Percentiles rank a stretch among this genome's conserved stretches.
phyloP scores from a whole-genome alignment of 2,888 invertebrate genomes.

The Andrena hattorfiana region DNA sequence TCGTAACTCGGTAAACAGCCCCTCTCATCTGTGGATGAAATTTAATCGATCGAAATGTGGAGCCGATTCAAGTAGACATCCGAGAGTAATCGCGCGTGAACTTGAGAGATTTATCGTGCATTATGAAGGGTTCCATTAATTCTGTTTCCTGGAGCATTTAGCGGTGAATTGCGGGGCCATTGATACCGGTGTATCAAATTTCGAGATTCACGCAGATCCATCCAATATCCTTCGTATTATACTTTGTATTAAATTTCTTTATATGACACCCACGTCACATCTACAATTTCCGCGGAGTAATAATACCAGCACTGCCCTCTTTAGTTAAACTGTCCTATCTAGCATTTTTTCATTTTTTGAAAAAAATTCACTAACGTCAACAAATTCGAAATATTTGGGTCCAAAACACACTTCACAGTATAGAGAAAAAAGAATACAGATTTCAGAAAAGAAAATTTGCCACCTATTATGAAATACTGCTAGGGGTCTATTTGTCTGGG shows the following conservation, averaged over 20 bases:
- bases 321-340: too few relatives aligned
- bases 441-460: too few relatives aligned
- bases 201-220: background rate
- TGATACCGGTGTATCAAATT: slow-evolving; percentile 9
- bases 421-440: too few relatives aligned
- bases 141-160: slow-evolving; percentile 15
- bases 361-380: too few relatives aligned
- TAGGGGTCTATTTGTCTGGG: too few relatives aligned
- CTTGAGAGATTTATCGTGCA: slow-evolving; percentile 36
- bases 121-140: slow-evolving; percentile 27
- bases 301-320: too few relatives aligned
- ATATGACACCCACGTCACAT: background rate
- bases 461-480: too few relatives aligned
- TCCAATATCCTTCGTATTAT: background rate
- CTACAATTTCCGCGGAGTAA: too few relatives aligned
- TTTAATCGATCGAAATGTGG: slow-evolving; percentile 38
- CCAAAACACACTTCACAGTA: too few relatives aligned
- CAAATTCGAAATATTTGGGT: too few relatives aligned
- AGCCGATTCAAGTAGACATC: slow-evolving; percentile 11
- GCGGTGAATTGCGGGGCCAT: slow-evolving; percentile 16
- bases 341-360: too few relatives aligned
- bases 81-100: slow-evolving; percentile 45
- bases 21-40: slow-evolving; percentile 36
- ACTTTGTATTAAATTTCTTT: background rate
- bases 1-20: slow-evolving; percentile 18